These are phyloP conservation scores for Stenchaetothrips biformis DNA, from an alignment of 2,888 invertebrate genomes.

Conservation along the genomic window DNA sequence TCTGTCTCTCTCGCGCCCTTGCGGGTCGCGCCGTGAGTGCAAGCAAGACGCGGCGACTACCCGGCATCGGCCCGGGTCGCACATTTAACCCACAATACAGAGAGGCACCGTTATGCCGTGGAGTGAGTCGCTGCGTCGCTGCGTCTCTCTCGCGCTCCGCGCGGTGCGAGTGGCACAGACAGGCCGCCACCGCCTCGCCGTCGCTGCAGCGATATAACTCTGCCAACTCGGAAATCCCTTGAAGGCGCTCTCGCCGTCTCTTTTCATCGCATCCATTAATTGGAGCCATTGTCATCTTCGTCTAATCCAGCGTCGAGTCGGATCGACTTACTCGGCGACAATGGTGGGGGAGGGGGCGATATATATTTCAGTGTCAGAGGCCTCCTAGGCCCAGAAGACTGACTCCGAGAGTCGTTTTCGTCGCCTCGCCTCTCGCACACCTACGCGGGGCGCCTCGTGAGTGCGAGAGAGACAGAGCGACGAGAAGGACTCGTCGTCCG, in stretches of 20 bases:
- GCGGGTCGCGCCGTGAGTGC: too few relatives aligned
- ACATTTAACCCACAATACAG: too few relatives aligned
- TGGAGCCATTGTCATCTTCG: neutral
- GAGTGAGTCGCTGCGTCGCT: neutral
- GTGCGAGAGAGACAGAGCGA: too few relatives aligned
- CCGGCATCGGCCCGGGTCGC: neutral
- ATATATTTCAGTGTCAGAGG: neutral
- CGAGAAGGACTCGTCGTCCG: too few relatives aligned
- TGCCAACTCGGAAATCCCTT: neutral
- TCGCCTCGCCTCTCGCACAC: too few relatives aligned
- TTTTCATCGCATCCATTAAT: neutral
- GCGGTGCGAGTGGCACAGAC: neutral
- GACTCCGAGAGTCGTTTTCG: too few relatives aligned
- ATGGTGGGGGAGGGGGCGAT: neutral
- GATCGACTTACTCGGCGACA: neutral
- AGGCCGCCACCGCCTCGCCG: neutral
- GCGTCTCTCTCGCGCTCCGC: neutral
- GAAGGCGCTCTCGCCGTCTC: neutral
- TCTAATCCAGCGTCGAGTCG: neutral
- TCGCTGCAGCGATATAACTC: neutral
- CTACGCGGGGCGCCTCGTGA: too few relatives aligned
- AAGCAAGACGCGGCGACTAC: neutral
- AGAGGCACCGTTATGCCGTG: too few relatives aligned
- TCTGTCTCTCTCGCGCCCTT: neutral
- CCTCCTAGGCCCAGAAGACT: neutral